A percentile compares a stretch with the other conserved stretches of the same genome.
Evolutionary conservation across 2,888 invertebrate species (phyloP).

Genomic region (Drosophila paramelanica): DNA sequence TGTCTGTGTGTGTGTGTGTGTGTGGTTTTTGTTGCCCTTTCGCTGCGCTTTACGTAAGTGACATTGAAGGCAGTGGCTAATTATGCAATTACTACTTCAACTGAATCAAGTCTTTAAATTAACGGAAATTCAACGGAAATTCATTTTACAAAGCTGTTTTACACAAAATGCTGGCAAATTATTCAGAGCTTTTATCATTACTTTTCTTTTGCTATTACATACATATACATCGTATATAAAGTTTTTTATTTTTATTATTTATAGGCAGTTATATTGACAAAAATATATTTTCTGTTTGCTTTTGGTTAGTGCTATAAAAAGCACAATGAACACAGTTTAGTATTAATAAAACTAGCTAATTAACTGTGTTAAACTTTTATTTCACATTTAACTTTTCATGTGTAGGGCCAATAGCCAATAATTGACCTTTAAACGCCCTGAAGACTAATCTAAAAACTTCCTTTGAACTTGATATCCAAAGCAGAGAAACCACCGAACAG

Average conservation of each 20-base stretch:
- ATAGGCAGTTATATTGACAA: constrained; percentile 3
- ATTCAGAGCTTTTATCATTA: constrained; percentile 11
- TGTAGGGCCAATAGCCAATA: too few relatives aligned
- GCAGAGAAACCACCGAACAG: too few relatives aligned
- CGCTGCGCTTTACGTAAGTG: constrained; percentile 64
- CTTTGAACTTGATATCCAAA: too few relatives aligned
- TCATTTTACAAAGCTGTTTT: constrained; percentile 9
- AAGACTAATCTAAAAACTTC: too few relatives aligned
- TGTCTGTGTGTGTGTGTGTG: constrained; percentile 19
- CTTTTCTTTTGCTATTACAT: neutral
- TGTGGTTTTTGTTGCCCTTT: constrained; percentile 54
- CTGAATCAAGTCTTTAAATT: constrained; percentile 21
- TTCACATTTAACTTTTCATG: too few relatives aligned
- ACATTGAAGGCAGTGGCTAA: constrained; percentile 57
- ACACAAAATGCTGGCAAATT: constrained; percentile 13
- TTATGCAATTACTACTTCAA: constrained; percentile 67
- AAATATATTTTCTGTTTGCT: neutral
- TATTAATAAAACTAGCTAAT: neutral
- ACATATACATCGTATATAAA: constrained; percentile 1
- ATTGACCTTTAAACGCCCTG: too few relatives aligned
- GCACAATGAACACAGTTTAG: neutral
- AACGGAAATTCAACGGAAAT: constrained; percentile 31
- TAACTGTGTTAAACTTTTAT: neutral
- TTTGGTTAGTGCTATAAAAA: neutral
- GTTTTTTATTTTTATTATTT: constrained; percentile 6